Base-by-base conservation (phyloP, 2,113 vertebrate genomes). In the Scalopus aquaticus region DNA sequence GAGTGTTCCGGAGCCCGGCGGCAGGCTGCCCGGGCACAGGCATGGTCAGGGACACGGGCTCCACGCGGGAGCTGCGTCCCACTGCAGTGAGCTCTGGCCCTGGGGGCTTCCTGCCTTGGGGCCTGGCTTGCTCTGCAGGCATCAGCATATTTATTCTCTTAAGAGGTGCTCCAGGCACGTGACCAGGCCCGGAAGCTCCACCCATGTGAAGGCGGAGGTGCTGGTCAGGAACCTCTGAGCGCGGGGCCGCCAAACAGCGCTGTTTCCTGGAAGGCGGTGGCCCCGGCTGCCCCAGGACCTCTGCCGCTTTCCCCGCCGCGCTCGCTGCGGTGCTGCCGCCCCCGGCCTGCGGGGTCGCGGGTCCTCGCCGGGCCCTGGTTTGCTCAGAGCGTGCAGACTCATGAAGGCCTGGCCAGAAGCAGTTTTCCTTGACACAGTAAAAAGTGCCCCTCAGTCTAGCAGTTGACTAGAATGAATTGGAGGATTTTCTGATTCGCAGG, bases 391-490 rank as follows among this genome's bases (percentile, higher is more conserved):
- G 11, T 49, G 19, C 28, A 5, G 83, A 51, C 17, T 69, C 72
- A 2, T 39, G 37, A 30, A 69, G 84, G 39, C 15, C 60, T 90
- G 51, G 42, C 69, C 74, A 2, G 8, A 49, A 5, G 11, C 62
- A 60, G 76, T 54, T 13, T 28, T 58, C 90, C 88, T 62, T 42
- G 42, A 72, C 70, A 62, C 28, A 35, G 30, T 64, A 67, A 44
- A 84, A 73, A 84, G 39, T 88, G 76, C 7, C 62, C 77, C 81
- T 77, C 90, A 58, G 46, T 46, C 7, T 83, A 81, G 51, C 88
- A n/a, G 35, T 88, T 81, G 78, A 37, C 74, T 20, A 39, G 12
- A 76, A 85, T 42, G 6, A 30, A 58, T 90, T 84, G 44, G 64
- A 87, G 24, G n/a, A 46, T 35, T 74, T 67, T 77, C 76, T 84